phyloP scores from a whole-genome alignment of 1,140 invertebrate species.

The Euura saliciscinereae region DNA sequence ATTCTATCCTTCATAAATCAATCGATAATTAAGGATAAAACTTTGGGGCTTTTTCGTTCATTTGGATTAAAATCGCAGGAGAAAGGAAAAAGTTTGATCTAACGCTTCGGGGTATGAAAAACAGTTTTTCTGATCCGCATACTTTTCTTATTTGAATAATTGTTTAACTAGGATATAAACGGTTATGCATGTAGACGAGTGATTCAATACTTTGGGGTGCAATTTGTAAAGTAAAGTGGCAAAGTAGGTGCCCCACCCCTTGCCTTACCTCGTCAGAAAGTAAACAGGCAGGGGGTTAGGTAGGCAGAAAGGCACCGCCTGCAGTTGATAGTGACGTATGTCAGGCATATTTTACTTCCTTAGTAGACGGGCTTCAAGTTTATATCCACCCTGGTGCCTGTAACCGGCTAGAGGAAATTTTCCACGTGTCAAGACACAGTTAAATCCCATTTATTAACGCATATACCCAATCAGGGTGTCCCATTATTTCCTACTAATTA shows the following conservation, averaged over 20 bases:
- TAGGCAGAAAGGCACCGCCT: not conserved
- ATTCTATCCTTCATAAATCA: no score
- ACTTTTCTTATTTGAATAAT: not conserved
- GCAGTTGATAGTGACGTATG: constrained; percentile 7
- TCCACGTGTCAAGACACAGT: no score
- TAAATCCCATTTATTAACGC: no score
- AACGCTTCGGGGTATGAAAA: not conserved
- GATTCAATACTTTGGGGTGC: not conserved
- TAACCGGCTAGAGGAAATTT: no score
- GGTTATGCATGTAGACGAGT: not conserved
- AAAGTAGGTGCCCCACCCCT: not conserved
- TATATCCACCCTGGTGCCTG: no score
- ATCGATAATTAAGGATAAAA: no score
- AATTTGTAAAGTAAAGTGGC: not conserved
- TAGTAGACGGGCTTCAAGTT: not conserved
- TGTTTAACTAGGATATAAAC: not conserved
- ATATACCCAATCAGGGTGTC: no score
- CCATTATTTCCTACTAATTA: no score
- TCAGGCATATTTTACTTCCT: constrained; percentile 1
- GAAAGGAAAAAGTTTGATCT: not conserved
- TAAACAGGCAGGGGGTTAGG: not conserved
- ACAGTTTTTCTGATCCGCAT: constrained; percentile 12
- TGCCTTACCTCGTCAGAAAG: not conserved
- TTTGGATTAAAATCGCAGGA: constrained; percentile 13
- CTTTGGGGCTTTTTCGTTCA: constrained; percentile 9